phyloP scores from a whole-genome alignment of 1,140 invertebrate species.

The Centruroides vittatus region DNA sequence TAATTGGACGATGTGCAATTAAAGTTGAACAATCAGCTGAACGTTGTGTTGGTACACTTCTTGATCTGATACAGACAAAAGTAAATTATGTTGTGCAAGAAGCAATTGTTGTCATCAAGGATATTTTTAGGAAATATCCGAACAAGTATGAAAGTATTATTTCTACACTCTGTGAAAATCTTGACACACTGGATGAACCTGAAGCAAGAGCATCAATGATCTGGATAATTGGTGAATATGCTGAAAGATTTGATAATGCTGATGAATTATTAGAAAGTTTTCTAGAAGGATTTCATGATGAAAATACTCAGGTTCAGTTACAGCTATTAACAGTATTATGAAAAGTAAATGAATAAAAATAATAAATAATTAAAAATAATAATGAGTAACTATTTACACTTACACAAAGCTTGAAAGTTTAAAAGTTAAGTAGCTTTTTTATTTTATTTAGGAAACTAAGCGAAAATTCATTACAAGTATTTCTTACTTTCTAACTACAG shows the following conservation, averaged over 20 bases:
- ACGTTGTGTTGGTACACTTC: constrained; percentile 89
- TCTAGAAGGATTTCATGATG: constrained; percentile 98
- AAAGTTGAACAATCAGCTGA: constrained; percentile 99
- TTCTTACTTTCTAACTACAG: too few species aligned
- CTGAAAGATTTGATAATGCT: constrained; percentile 98
- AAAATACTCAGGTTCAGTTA: constrained; percentile 92
- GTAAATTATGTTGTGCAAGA: constrained; percentile 99
- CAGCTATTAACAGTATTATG: too few species aligned
- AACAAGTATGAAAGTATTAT: constrained; percentile 99
- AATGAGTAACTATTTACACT: too few species aligned
- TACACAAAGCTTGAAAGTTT: too few species aligned
- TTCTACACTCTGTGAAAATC: constrained; percentile 95
- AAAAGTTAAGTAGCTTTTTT: too few species aligned
- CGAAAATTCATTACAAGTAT: too few species aligned
- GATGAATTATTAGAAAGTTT: constrained; percentile 97
- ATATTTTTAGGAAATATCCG: constrained; percentile 97
- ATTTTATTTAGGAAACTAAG: too few species aligned
- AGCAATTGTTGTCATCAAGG: constrained; percentile 97
- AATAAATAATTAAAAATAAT: too few species aligned
- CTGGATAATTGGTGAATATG: constrained; percentile 99
- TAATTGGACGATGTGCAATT: constrained; percentile 98
- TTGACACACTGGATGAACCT: constrained; percentile 97
- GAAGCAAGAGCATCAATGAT: constrained; percentile 99
- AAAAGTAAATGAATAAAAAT: too few species aligned
- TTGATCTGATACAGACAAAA: constrained; percentile 99